Evolutionary conservation across 2,113 vertebrate genomes (phyloP).

Genomic region (Leptosomus discolor): DNA sequence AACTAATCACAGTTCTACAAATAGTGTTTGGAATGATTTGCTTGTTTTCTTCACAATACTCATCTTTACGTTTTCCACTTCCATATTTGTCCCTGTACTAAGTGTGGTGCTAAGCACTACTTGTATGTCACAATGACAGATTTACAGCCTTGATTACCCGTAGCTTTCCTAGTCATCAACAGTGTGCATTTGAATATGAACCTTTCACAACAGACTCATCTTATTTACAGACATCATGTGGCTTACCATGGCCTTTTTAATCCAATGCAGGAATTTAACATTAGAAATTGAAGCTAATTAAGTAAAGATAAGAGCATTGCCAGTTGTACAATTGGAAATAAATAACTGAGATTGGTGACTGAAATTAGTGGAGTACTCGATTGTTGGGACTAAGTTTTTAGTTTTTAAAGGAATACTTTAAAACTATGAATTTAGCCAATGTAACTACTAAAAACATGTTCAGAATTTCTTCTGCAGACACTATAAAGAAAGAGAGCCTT

Average conservation of each 20-base stretch:
- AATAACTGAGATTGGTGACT: constrained; percentile 2
- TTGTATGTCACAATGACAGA: not conserved
- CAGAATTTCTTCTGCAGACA: not conserved
- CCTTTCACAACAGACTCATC: constrained; percentile 7
- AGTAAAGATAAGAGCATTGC: constrained; percentile 32
- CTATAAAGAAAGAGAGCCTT: not conserved
- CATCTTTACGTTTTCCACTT: not conserved
- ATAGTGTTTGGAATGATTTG: not conserved
- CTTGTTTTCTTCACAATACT: not conserved
- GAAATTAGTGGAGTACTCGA: not conserved
- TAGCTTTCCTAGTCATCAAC: constrained; percentile 15
- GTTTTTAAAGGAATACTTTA: not conserved
- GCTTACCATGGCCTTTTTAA: constrained; percentile 12
- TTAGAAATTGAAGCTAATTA: constrained; percentile 56
- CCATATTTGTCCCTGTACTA: not conserved
- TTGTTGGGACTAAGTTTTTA: not conserved
- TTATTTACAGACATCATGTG: constrained; percentile 41
- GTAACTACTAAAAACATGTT: not conserved
- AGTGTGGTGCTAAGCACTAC: not conserved
- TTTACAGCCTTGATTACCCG: constrained; percentile 12
- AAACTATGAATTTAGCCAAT: not conserved
- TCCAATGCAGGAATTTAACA: constrained; percentile 19
- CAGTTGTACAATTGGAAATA: constrained; percentile 37
- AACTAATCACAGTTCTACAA: not conserved
- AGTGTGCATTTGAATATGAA: constrained; percentile 26